Percentiles rank a stretch among this genome's conserved stretches.
Conservation (phyloP, 2,797 vertebrate genomes). For the Notoglanidium macrostoma region DNA sequence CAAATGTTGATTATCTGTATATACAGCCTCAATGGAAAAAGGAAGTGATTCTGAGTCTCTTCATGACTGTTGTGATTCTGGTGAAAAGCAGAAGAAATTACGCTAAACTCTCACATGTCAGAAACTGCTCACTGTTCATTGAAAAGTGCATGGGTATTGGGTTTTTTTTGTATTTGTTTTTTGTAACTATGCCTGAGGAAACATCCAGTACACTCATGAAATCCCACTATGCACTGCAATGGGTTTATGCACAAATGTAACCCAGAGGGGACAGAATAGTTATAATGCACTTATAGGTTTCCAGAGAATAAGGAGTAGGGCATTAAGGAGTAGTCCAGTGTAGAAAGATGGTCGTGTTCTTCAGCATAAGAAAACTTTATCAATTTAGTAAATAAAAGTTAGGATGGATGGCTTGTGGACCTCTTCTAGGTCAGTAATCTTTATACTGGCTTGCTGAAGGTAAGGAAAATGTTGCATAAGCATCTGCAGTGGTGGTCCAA, state of each 20-base stretch:
- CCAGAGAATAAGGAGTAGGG: not conserved
- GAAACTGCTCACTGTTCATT: not conserved
- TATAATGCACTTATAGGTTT: not conserved
- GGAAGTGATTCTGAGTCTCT: not conserved
- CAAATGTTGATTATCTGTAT: not conserved
- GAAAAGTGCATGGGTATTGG: not conserved
- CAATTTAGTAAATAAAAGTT: constrained; percentile 70
- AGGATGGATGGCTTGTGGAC: constrained; percentile 57
- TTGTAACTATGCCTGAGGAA: not conserved
- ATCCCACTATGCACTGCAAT: not conserved
- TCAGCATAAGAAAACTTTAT: not conserved
- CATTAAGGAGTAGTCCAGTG: not conserved
- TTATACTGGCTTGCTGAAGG: constrained; percentile 44
- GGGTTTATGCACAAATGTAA: not conserved
- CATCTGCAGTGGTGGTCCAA: constrained; percentile 52
- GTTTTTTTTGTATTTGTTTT: not conserved
- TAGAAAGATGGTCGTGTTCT: not conserved
- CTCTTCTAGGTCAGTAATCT: constrained; percentile 20
- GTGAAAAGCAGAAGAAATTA: constrained; percentile 2
- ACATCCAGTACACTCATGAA: not conserved
- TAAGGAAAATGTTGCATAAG: constrained; percentile 65
- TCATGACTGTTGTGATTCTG: not conserved
- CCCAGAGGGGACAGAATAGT: not conserved
- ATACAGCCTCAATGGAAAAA: not conserved
- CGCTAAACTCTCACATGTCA: not conserved